Evolutionary conservation across 2,797 vertebrate genomes (phyloP).

Genomic region (Tolypeutes matacus): DNA sequence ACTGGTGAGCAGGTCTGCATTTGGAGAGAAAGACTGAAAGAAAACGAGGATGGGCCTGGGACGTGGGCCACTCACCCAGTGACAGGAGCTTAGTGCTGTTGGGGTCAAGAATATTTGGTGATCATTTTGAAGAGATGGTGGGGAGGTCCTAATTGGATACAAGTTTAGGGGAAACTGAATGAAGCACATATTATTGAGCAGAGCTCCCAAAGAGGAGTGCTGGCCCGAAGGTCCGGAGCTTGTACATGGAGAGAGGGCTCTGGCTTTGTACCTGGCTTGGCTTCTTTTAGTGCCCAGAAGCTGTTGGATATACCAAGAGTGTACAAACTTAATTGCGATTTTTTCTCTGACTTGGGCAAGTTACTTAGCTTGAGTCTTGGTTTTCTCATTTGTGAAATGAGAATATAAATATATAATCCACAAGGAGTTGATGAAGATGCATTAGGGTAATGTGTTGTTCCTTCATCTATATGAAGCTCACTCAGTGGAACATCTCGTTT

Average conservation of each 20-base stretch:
- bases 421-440: not conserved
- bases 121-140: not conserved
- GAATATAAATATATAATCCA: conserved; percentile 28
- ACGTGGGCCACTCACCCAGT: not conserved
- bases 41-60: conserved; percentile 8
- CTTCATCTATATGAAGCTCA: not conserved
- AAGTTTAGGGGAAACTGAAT: not conserved
- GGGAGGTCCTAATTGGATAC: not conserved
- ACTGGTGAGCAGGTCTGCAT: not conserved
- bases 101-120: not conserved
- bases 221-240: not conserved
- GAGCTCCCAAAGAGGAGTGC: not conserved
- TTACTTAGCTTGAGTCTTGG: not conserved
- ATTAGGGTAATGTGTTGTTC: not conserved
- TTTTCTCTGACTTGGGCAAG: not conserved
- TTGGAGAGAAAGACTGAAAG: conserved; percentile 5
- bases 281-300: not conserved
- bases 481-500: not conserved
- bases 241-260: not conserved
- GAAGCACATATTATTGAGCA: not conserved
- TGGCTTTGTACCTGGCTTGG: not conserved
- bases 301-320: not conserved
- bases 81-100: not conserved
- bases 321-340: not conserved
- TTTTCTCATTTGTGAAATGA: conserved; percentile 42